Evolutionary conservation across 2,797 vertebrate genomes (phyloP), one percentile per base, ranked within the genome.

Genomic region (Hipposideros larvatus): DNA sequence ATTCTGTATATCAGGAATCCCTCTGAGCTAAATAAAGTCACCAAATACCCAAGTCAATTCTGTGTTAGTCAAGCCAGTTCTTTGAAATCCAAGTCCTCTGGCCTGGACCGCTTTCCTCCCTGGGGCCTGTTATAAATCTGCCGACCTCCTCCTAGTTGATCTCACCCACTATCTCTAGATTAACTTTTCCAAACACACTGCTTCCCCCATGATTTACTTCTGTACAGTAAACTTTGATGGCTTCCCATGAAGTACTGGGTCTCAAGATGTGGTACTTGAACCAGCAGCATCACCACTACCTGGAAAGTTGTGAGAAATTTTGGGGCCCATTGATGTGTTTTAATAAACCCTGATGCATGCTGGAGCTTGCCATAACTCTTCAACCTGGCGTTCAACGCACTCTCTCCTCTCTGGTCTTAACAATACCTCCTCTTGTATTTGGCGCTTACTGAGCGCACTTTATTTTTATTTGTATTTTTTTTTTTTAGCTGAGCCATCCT

Each of bases 231-330:
- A 68, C n/a, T 31, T 34, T 22, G 26, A 79, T 59, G 63, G 4
- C 11, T 92, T 94, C 65, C 57, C 1, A 16, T 3, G 51, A 51
- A 90, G 4, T 19, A 37, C 0, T 41, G 55, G 37, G 18, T 68
- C 55, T 82, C 18, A 65, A 43, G 43, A 59, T 34, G 26, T 34
- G 8, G 21, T 65, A 85, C 80, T 48, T 87, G 22, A 88, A 31
- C 7, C 13, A 78, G 34, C 10, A 73, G 1, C 24, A n/a, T 89
- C n/a, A 73, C 46, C 10, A 37, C 73, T 82, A 41, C 10, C 34
- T 83, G 13, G 61, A 80, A 84, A 92, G 15, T 71, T 78, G 37
- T 55, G n/a, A 75, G 73, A 85, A 83, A 92, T 59, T 74, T 48
- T 70, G 5, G 4, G 7, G 15, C 34, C 4, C 37, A 86, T 7